Percentiles rank a stretch among this genome's conserved stretches.
phyloP scores from a whole-genome alignment of 2,888 invertebrate species.

The Tuta absoluta region DNA sequence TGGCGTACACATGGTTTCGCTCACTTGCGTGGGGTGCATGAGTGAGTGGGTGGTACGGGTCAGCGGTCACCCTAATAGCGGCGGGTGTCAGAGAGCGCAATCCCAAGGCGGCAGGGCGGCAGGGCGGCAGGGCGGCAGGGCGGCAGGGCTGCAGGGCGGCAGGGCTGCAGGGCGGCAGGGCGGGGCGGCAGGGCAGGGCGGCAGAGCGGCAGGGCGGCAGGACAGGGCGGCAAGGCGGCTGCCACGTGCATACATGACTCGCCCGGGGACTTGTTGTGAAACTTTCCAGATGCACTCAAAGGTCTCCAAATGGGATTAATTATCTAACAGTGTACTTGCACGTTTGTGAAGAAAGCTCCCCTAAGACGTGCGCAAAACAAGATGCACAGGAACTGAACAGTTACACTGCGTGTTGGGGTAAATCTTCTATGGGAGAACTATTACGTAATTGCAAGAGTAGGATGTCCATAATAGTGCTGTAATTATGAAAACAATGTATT shows the following conservation, averaged over 20 bases:
- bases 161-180: too few relatives aligned
- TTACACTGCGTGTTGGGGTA: slow-evolving; percentile 14
- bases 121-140: slow-evolving; percentile 31
- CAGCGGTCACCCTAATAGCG: slow-evolving; percentile 65
- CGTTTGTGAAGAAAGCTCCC: slow-evolving; percentile 2
- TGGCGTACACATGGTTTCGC: slow-evolving; percentile 46
- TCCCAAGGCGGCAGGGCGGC: slow-evolving; percentile 30
- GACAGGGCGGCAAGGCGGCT: slow-evolving; percentile 12
- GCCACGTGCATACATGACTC: slow-evolving; percentile 27
- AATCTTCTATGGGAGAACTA: slow-evolving; percentile 17
- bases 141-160: too few relatives aligned
- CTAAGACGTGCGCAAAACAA: neutral
- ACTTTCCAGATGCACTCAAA: slow-evolving; percentile 31
- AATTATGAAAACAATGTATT: slow-evolving; percentile 51
- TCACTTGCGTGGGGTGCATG: slow-evolving; percentile 52
- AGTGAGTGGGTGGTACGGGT: slow-evolving; percentile 58
- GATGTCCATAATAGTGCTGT: slow-evolving; percentile 38
- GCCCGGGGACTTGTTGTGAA: slow-evolving; percentile 22
- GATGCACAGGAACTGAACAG: slow-evolving; percentile 5
- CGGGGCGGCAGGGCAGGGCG: slow-evolving; percentile 8
- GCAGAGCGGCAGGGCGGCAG: slow-evolving; percentile 32
- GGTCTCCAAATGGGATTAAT: slow-evolving; percentile 11
- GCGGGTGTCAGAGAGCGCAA: slow-evolving; percentile 51
- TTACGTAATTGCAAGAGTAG: slow-evolving; percentile 29
- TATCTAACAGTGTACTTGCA: neutral